Percentiles rank a stretch among this genome's conserved stretches.
phyloP scores from a whole-genome alignment of 1,140 invertebrate species.

The Holcopasites calliopsidis region DNA sequence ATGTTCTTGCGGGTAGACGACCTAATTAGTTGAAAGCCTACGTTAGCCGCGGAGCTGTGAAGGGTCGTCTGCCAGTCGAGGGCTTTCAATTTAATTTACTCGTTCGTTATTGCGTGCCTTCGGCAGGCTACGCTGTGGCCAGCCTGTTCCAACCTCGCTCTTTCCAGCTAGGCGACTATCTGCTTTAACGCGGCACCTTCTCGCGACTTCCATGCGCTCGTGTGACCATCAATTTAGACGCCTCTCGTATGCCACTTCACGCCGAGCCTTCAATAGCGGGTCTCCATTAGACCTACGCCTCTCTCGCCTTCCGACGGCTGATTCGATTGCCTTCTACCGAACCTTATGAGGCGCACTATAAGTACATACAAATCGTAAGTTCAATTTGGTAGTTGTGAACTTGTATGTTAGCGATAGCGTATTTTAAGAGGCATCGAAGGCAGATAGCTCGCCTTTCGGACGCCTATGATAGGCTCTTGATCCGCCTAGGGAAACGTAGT shows the following conservation, averaged over 20 bases:
- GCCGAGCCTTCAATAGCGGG: slow-evolving; percentile 51
- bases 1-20: slow-evolving; percentile 61
- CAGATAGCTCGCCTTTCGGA: no score
- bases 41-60: slow-evolving; percentile 33
- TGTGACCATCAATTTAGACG: slow-evolving; percentile 53
- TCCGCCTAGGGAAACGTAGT: no score
- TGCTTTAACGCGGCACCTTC: slow-evolving; percentile 33
- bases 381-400: not conserved
- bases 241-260: slow-evolving; percentile 35
- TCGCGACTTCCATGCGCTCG: slow-evolving; percentile 18
- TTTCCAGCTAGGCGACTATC: slow-evolving; percentile 42
- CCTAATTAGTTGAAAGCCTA: slow-evolving; percentile 71
- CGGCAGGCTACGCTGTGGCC: slow-evolving; percentile 37
- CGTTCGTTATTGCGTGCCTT: slow-evolving; percentile 56
- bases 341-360: no score
- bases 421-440: no score
- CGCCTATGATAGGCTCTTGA: no score
- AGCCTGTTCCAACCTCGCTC: not conserved
- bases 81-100: slow-evolving; percentile 66
- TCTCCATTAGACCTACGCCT: slow-evolving; percentile 46
- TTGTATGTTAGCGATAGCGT: no score
- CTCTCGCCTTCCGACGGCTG: slow-evolving; percentile 42
- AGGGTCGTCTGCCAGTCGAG: slow-evolving; percentile 53
- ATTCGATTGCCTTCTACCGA: slow-evolving; percentile 35
- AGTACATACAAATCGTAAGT: not conserved